Percentiles rank a stretch among this genome's conserved stretches.
Evolutionary conservation across 2,797 vertebrate species (phyloP).

Genomic region (Eupleurogrammus muticus): DNA sequence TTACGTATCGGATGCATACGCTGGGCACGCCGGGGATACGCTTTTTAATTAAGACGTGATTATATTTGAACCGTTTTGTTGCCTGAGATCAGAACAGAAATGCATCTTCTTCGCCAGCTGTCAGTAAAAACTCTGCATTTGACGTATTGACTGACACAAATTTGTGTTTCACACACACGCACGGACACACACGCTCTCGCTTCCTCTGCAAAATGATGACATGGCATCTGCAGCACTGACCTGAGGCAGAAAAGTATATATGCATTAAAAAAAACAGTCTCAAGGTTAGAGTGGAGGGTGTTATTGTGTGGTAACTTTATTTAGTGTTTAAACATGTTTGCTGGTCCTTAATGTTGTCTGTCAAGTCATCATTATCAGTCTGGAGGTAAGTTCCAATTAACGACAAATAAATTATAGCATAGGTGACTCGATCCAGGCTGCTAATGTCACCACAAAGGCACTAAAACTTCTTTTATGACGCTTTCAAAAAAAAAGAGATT

Average conservation of each 20-base stretch:
- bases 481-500: no score
- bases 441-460: no score
- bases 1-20: not conserved
- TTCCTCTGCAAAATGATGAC: not conserved
- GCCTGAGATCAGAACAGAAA: not conserved
- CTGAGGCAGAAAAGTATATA: not conserved
- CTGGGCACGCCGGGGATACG: not conserved
- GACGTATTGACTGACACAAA: conserved; percentile 36
- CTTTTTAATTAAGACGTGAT: not conserved
- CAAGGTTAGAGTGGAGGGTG: not conserved
- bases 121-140: conserved; percentile 9
- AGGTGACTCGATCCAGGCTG: conserved; percentile 3
- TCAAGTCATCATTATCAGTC: not conserved
- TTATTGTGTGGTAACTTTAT: not conserved
- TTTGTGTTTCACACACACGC: conserved; percentile 5
- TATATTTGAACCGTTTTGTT: not conserved
- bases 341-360: no score
- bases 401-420: not conserved
- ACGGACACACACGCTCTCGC: not conserved
- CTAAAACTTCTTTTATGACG: no score
- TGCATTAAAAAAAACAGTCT: not conserved
- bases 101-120: no score
- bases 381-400: conserved; percentile 3
- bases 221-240: not conserved
- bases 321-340: not conserved